Base-by-base conservation (phyloP, 2,888 invertebrate species). In the Chymomyza procnemis region DNA sequence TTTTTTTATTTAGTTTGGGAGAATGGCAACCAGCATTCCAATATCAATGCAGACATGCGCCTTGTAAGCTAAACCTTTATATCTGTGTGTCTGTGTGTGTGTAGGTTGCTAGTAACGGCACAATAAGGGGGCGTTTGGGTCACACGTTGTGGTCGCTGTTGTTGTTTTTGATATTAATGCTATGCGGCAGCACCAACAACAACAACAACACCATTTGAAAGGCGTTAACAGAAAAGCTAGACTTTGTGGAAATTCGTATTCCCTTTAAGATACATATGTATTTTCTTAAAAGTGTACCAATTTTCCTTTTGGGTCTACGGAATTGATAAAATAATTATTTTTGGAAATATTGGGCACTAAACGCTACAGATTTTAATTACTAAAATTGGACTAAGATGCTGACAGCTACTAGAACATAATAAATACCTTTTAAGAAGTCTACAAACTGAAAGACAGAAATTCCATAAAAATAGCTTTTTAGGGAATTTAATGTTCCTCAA, bases 71-170 rank as follows among this genome's bases (percentile, higher is more conserved):
- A 50, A 16, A 64, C 46, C 57, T 41, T 41, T 22, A 8, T 55
- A 12, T 34, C 4, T 57, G n/a, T 14, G 34, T 30, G 18, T 34
- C 4, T 57, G n/a, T 14, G 34, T 30, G 57, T 34, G 61, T 68
- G 69, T 74, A 64, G 67, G 63, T 54, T 67, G 47, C 60, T 69
- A 69, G 78, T 75, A 76, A 76, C 79, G 76, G 76, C 71, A 64
- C 66, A 34, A 77, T 47, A 64, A 72, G 76, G 84, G 85, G 81
- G 85, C 85, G 81, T 82, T 78, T 83, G 80, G 81, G 80, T 81
- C 81, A 69, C 81, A 81, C 81, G 85, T 80, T 80, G 54, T 22
- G 18, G 54, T 50, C 19, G 19, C 19, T n/a, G 50, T 19, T 50
- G 50, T 80, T 80, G 34, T 41, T 41, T 41, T 41, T 41, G 12